These are phyloP conservation scores for Condylostylus longicornis DNA, from an alignment of 1,140 invertebrate species.

Conservation along the genomic window DNA sequence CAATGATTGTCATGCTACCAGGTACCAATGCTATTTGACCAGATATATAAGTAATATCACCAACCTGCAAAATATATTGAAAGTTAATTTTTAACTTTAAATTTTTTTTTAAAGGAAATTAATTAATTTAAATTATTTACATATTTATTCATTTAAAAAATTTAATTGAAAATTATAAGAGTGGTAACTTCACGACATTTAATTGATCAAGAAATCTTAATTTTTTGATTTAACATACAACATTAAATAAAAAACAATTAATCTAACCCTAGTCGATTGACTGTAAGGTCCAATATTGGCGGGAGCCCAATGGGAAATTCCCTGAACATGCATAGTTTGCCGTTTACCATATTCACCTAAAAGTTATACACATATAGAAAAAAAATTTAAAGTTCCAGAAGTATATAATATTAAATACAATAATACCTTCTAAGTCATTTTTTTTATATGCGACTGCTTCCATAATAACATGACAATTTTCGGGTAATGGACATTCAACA, in stretches of 20 bases:
- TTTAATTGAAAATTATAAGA: background rate
- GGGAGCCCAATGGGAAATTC: constrained; percentile 89
- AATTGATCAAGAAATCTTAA: constrained; percentile 5
- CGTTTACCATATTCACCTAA: constrained; percentile 16
- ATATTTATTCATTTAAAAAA: background rate
- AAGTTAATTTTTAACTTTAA: background rate
- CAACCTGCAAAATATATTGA: constrained; percentile 31
- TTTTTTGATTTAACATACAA: too few species aligned
- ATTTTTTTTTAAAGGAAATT: background rate
- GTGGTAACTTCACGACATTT: background rate
- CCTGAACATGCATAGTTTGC: constrained; percentile 78
- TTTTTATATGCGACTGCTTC: constrained; percentile 57
- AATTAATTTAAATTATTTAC: background rate
- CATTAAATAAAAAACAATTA: constrained; percentile 25
- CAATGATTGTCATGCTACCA: constrained; percentile 56
- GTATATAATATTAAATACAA: constrained; percentile 7
- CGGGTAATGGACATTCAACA: constrained; percentile 61
- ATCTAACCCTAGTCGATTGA: constrained; percentile 58
- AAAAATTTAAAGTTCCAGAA: too few species aligned
- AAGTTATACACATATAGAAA: too few species aligned
- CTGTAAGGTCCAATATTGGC: constrained; percentile 93
- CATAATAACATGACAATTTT: constrained; percentile 55
- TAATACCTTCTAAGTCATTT: constrained; percentile 3
- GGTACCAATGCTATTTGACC: constrained; percentile 85
- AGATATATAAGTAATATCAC: constrained; percentile 69